Base-by-base conservation (phyloP, 2,888 invertebrate genomes). In the Stictocephala bisonia region DNA sequence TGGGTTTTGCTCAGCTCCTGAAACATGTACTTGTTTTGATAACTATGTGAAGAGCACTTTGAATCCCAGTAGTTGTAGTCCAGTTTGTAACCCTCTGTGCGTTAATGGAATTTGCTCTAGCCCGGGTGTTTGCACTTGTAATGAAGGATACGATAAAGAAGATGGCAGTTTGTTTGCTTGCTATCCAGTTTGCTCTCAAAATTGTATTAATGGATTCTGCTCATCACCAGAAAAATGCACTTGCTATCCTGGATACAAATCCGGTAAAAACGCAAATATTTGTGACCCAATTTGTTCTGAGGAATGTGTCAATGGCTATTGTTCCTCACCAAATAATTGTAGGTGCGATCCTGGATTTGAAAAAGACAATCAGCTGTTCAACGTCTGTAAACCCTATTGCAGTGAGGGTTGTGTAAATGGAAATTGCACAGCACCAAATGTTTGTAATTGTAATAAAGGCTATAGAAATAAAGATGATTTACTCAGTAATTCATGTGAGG, bases 181-280 rank as follows among this genome's bases (percentile, higher is more conserved):
- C 22, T 22, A 40, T 6, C 60, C 60, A 22, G 13, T 7, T n/a
- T 60, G 60, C n/a, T n/a, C 60, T 31, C 18, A 60, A 2, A 20
- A 60, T 9, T 60, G 60, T 27, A 20, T 60, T n/a, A 60, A 60
- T 22, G 60, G 60, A 22, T 60, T 35, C 20, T 60, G 60, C 60
- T 60, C 60, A 2, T 3, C 60, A 3, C 60, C 60, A 20, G 40
- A 40, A 1, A 31, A 40, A 3, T 60, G 60, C 13, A 60, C 35
- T 35, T 60, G 60, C 24, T 20, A 35, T 13, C 24, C 60, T 13
- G 60, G 60, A 3, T 60, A 60, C n/a, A 20, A 22, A 60, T 1
- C 9, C 40, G 18, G 18, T 4, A 40, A 40, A 22, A 18, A 11
- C 3, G 20, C 35, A 1, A 9, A n/a, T 22, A 27, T 60, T 3